These are phyloP conservation scores for Macrocentrus cingulum DNA, from an alignment of 1,140 invertebrate genomes.

Conservation along the genomic window DNA sequence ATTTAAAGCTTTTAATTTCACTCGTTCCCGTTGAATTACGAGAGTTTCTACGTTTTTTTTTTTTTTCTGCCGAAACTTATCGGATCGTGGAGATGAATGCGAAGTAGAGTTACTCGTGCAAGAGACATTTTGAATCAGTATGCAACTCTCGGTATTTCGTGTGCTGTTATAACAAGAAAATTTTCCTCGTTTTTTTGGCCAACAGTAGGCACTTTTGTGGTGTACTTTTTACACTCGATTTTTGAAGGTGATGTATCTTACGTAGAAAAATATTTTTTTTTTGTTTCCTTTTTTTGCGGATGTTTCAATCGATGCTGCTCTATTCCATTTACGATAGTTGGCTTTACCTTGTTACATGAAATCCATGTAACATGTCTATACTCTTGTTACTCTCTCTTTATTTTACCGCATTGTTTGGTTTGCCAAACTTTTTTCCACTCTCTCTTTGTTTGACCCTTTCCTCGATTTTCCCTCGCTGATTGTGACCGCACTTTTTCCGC, in stretches of 20 bases:
- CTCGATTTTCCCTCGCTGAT: conserved; percentile 32
- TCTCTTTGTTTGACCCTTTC: conserved; percentile 5
- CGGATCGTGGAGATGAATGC: conserved; percentile 2
- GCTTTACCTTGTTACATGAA: not conserved
- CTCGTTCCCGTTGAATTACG: not conserved
- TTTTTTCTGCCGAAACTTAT: conserved; percentile 1
- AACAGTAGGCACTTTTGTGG: not conserved
- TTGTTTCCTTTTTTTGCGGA: not conserved
- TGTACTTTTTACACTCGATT: conserved; percentile 1
- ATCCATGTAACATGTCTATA: conserved; percentile 8
- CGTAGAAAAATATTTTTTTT: not conserved
- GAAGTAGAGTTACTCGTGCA: not conserved
- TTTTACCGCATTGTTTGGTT: not conserved
- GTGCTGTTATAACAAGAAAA: conserved; percentile 23
- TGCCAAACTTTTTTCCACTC: conserved; percentile 20
- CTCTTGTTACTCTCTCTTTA: not conserved
- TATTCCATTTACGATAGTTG: too few relatives aligned
- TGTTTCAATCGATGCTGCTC: not conserved
- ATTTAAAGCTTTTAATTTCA: not conserved
- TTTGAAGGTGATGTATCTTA: not conserved
- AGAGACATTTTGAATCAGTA: conserved; percentile 27
- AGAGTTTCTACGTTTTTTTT: not conserved
- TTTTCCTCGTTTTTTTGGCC: conserved; percentile 10
- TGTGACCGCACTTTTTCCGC: conserved; percentile 37
- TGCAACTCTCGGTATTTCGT: conserved; percentile 26